These are phyloP conservation scores for Ormyrus thymus DNA, from an alignment of 2,888 invertebrate species.

Conservation along the genomic window DNA sequence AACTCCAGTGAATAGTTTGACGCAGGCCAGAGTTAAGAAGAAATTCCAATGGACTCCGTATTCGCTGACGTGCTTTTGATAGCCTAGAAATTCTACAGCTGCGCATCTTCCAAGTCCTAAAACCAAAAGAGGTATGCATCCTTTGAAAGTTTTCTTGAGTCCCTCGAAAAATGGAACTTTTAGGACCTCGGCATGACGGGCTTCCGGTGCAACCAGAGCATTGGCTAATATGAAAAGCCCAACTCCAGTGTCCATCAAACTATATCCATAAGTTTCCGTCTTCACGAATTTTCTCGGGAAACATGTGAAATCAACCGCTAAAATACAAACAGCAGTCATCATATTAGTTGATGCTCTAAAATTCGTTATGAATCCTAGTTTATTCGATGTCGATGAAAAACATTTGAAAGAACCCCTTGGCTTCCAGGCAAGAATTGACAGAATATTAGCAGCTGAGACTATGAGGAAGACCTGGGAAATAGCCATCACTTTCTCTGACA, in stretches of 20 bases:
- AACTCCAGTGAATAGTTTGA: slow-evolving; percentile 84
- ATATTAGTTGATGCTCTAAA: slow-evolving; percentile 83
- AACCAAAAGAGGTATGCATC: slow-evolving; percentile 76
- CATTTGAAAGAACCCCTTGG: slow-evolving; percentile 46
- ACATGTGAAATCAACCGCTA: slow-evolving; percentile 94
- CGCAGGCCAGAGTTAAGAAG: slow-evolving; percentile 92
- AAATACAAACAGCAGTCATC: slow-evolving; percentile 87
- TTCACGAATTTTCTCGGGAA: slow-evolving; percentile 93
- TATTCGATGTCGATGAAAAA: slow-evolving; percentile 30
- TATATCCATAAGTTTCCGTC: slow-evolving; percentile 89
- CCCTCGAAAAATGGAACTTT: slow-evolving; percentile 54
- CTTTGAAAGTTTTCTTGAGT: slow-evolving; percentile 67
- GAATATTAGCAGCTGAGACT: slow-evolving; percentile 61
- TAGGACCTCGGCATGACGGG: slow-evolving; percentile 63
- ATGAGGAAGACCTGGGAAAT: slow-evolving; percentile 62
- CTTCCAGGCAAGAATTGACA: slow-evolving; percentile 55
- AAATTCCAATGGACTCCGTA: slow-evolving; percentile 99
- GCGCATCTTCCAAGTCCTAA: slow-evolving; percentile 81
- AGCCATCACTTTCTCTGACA: slow-evolving; percentile 63
- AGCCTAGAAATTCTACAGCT: slow-evolving; percentile 81
- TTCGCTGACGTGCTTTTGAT: slow-evolving; percentile 92
- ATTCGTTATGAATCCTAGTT: slow-evolving; percentile 79
- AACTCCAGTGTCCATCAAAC: slow-evolving; percentile 97
- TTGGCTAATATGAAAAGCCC: slow-evolving; percentile 90
- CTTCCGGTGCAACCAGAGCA: slow-evolving; percentile 83